Base-by-base conservation (phyloP, 2,888 invertebrate genomes). In the Melinopterus prodromus region DNA sequence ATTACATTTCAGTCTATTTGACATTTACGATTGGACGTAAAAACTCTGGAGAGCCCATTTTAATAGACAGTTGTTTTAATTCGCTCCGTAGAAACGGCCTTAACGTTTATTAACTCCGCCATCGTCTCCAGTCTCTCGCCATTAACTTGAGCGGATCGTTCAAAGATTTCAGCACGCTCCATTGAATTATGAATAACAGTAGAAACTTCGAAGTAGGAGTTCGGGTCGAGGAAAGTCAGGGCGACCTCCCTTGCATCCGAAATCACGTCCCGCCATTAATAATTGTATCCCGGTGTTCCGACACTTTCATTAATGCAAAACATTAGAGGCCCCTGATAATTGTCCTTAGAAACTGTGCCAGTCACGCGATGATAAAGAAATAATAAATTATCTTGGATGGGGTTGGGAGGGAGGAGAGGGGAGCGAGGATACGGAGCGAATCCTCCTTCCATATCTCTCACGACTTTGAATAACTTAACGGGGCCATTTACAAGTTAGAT, bases 401-500 rank as follows among this genome's bases (percentile, higher is more conserved):
- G 71, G 15, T 6, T 6, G 71, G 26, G 82, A 84, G 85, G 86
- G 86, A 85, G 85, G 85, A 14, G 26, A 35, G 36, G 36, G 36
- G 74, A 35, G 37, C 5, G 36, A 36, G 74, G 35, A 74, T 12
- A 35, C 35, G 26, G 71, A 14, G 26, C 2, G 26, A 26, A 26
- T 53, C 53, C 9, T 53, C 12, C 53, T 53, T 83, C 78, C 80
- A 82, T 83, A 82, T 83, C 83, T 85, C 85, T 85, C 85, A 85
- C 85, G 82, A 83, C 82, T 83, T 82, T 84, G 86, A 86, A 86
- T 86, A 86, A 85, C 83, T 85, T 85, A 86, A 84, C 84, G 82
- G 84, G 84, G 84, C 84, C 84, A 86, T 86, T 86, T 87, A 86
- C 86, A 87, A 87, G 86, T 87, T 86, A 86, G 86, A 87, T 86